phyloP scores from a whole-genome alignment of 2,113 vertebrate genomes.

The Macrotus californicus region DNA sequence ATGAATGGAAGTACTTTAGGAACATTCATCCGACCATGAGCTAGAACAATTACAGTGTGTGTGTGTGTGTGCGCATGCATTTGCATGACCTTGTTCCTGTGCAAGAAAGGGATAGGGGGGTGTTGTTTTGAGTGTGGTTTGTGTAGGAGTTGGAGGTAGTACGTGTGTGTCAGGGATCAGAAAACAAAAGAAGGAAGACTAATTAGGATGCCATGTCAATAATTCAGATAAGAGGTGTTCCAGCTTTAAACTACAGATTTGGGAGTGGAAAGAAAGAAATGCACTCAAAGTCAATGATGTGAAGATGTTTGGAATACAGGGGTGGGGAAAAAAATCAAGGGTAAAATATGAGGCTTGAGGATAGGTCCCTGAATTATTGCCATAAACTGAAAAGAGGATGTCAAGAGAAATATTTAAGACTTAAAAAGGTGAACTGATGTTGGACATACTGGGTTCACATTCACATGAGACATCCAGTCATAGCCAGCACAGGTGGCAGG shows the following conservation, averaged over 20 bases:
- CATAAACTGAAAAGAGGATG: not conserved
- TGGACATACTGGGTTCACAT: not conserved
- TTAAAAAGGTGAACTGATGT: not conserved
- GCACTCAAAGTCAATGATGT: not conserved
- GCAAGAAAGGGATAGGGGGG: not conserved
- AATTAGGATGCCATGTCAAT: not conserved
- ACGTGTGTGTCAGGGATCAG: not conserved
- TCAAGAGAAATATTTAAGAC: not conserved
- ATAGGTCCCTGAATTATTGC: not conserved
- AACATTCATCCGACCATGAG: not conserved
- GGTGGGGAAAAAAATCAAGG: not conserved
- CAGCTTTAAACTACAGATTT: not conserved
- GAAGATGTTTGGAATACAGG: not conserved
- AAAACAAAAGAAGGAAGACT: not conserved
- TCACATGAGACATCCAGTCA: not conserved
- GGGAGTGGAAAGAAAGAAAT: not conserved
- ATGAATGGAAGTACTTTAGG: not conserved
- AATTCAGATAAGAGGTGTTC: not conserved
- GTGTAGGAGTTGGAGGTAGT: not conserved
- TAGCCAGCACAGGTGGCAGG: not conserved
- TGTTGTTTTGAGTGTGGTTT: not conserved
- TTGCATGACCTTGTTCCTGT: not conserved
- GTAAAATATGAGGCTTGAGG: not conserved
- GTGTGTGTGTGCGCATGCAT: not conserved
- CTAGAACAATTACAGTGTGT: not conserved